These are phyloP conservation scores for Erebia epiphron DNA, from an alignment of 2,888 invertebrate genomes.

Conservation along the genomic window DNA sequence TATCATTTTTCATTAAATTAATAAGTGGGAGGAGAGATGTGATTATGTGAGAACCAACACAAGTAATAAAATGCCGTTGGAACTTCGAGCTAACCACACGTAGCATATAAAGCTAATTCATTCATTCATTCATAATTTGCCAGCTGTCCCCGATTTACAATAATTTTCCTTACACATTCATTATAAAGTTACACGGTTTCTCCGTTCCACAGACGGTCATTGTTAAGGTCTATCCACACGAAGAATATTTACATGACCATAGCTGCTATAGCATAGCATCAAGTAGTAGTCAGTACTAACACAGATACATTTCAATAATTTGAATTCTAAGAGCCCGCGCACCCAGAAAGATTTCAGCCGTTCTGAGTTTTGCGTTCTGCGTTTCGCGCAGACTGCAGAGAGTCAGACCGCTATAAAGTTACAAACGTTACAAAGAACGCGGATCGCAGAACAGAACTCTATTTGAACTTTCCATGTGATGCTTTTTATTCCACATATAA, in stretches of 20 bases:
- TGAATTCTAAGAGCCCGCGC: too few species aligned
- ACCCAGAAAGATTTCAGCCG: too few species aligned
- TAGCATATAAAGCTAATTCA: not conserved
- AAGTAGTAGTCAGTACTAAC: not conserved
- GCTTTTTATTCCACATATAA: too few species aligned
- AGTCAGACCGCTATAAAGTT: too few species aligned
- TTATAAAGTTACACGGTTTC: slow-evolving; percentile 24
- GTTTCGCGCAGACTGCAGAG: too few species aligned
- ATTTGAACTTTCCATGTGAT: too few species aligned
- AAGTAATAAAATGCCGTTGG: not conserved
- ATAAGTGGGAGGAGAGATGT: not conserved
- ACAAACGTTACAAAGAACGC: too few species aligned
- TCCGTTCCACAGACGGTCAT: slow-evolving; percentile 18
- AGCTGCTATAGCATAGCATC: too few species aligned
- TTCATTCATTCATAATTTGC: slow-evolving; percentile 11
- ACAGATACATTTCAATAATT: too few species aligned
- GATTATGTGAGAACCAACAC: not conserved
- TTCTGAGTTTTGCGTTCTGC: too few species aligned
- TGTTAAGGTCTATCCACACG: slow-evolving; percentile 10
- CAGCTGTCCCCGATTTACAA: slow-evolving; percentile 8
- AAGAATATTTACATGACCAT: not conserved
- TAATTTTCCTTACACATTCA: slow-evolving; percentile 20
- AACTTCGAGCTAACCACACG: not conserved
- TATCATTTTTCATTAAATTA: not conserved
- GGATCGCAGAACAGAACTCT: too few species aligned